Percentiles rank a stretch among this genome's conserved stretches.
These are phyloP conservation scores for Neosalanx taihuensis DNA, from an alignment of 2,797 vertebrate species.

Conservation along the genomic window DNA sequence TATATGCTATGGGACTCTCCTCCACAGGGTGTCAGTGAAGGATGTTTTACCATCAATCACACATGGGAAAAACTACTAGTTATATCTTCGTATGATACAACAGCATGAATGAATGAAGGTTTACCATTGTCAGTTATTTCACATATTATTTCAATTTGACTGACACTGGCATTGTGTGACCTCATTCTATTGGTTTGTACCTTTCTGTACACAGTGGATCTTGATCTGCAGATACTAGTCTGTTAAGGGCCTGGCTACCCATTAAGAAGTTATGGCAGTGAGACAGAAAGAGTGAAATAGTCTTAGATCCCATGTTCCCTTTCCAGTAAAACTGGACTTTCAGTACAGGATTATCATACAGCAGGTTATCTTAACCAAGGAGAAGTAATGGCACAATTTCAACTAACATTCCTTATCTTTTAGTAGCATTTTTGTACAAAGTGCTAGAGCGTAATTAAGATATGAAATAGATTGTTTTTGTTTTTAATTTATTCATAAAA, in stretches of 20 bases:
- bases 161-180: neutral
- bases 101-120: neutral
- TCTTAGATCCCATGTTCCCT: no score
- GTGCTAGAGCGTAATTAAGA: slow-evolving; percentile 32
- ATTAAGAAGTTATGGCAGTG: no score
- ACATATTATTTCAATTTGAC: neutral
- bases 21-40: neutral
- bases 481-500: slow-evolving; percentile 68
- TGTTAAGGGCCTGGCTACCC: no score
- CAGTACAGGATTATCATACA: neutral
- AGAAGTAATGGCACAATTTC: slow-evolving; percentile 21
- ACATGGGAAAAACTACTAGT: neutral
- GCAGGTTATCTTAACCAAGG: neutral
- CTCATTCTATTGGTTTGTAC: neutral
- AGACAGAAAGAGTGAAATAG: no score
- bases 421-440: slow-evolving; percentile 38
- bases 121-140: neutral
- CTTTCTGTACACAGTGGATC: no score
- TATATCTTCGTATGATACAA: neutral
- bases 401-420: slow-evolving; percentile 37
- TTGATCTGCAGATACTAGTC: no score
- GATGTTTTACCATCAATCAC: neutral
- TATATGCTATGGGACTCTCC: neutral
- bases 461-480: slow-evolving; percentile 34
- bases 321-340: no score